Conservation (phyloP, 37 sponge, comb jelly and placozoan genomes). For the Haliclona indistincta region DNA sequence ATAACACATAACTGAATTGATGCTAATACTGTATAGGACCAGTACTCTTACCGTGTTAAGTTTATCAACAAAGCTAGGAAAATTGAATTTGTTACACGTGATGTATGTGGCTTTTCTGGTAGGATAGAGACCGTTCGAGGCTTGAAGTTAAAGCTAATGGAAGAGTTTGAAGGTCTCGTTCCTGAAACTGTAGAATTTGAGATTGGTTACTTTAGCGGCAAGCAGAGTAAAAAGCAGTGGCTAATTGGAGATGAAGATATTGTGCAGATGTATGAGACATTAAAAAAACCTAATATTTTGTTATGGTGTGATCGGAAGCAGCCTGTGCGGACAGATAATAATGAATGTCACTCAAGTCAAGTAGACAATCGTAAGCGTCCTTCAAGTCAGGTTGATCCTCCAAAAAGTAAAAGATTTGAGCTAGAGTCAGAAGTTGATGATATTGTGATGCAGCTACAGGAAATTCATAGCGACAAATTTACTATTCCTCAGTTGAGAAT, state of each 20-base stretch:
- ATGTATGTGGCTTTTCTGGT: too few species aligned
- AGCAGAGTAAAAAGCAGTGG: constrained; percentile 13
- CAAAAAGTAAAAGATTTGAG: constrained; percentile 1
- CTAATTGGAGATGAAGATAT: constrained; percentile 18
- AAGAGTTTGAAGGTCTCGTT: constrained; percentile 28
- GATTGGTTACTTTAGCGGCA: constrained; percentile 36
- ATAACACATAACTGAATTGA: too few species aligned
- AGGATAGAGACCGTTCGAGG: constrained; percentile 9
- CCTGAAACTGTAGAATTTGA: constrained; percentile 21
- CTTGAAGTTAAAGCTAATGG: constrained; percentile 17
- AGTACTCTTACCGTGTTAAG: too few species aligned
- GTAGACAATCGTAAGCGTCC: not conserved
- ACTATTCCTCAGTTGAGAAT: constrained; percentile 23
- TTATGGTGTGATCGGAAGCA: constrained; percentile 42
- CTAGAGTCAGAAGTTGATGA: constrained; percentile 35
- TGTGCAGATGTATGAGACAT: constrained; percentile 18
- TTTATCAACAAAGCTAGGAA: too few species aligned
- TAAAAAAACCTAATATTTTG: constrained; percentile 20
- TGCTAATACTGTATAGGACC: too few species aligned
- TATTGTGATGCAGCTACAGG: constrained; percentile 10
- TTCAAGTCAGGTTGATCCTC: not conserved
- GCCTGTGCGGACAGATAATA: not conserved
- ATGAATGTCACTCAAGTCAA: too few species aligned
- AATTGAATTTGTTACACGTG: too few species aligned
- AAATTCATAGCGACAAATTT: constrained; percentile 28